A percentile compares a stretch with the other conserved stretches of the same genome.
Evolutionary conservation across 2,797 vertebrate genomes (phyloP).

Genomic region (Propithecus perrieri): DNA sequence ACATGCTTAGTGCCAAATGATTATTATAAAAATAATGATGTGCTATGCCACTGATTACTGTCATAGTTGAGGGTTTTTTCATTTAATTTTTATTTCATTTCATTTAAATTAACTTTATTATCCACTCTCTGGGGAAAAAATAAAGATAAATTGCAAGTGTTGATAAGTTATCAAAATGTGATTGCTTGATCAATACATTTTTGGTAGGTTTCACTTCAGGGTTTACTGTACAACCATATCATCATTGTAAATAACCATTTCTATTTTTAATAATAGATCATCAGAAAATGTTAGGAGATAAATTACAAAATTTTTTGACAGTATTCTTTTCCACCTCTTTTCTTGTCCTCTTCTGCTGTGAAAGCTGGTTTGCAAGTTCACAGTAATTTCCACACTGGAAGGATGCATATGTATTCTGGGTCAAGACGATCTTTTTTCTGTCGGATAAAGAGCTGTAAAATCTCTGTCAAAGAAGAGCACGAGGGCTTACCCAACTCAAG

Average conservation of each 20-base stretch:
- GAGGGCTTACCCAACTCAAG: constrained; percentile 89
- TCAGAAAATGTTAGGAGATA: constrained; percentile 22
- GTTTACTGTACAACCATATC: not conserved
- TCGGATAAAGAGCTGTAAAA: constrained; percentile 93
- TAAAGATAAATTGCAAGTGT: constrained; percentile 53
- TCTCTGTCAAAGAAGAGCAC: constrained; percentile 89
- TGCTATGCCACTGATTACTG: not conserved
- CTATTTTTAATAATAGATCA: not conserved
- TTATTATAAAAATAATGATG: not conserved
- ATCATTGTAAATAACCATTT: constrained; percentile 38
- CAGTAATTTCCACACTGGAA: constrained; percentile 89
- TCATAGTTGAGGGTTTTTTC: not conserved
- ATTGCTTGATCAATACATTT: constrained; percentile 24
- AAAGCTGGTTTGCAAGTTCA: constrained; percentile 93
- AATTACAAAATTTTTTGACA: constrained; percentile 46
- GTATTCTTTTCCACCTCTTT: constrained; percentile 52
- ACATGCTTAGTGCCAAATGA: not conserved
- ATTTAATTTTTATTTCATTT: constrained; percentile 28
- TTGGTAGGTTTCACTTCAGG: constrained; percentile 19
- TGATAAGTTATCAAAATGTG: constrained; percentile 63
- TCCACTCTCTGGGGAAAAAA: accelerated
- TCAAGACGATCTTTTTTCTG: constrained; percentile 97
- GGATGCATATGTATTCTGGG: constrained; percentile 90
- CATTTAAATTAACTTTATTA: not conserved
- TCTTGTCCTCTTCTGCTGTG: constrained; percentile 59